Conservation (phyloP, 2,888 invertebrate genomes). For the Phaonia tiefii region DNA sequence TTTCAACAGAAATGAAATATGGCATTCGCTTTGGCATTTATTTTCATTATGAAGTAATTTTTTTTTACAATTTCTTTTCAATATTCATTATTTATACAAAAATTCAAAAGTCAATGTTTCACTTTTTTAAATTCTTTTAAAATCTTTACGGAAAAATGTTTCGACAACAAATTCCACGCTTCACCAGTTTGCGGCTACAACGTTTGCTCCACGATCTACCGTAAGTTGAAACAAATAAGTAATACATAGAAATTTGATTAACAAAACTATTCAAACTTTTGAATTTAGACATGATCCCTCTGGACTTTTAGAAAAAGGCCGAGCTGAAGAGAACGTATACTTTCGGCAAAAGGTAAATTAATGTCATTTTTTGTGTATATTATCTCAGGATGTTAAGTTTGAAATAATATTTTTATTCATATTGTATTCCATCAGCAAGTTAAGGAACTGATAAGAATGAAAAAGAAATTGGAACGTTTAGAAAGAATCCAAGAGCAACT, state of each 20-base stretch:
- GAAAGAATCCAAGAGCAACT: slow-evolving; percentile 31
- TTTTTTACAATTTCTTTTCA: too few species aligned
- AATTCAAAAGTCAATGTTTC: too few species aligned
- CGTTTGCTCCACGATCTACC: slow-evolving; percentile 7
- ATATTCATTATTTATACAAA: too few species aligned
- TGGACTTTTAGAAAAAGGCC: slow-evolving; percentile 64
- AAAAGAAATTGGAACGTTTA: slow-evolving; percentile 46
- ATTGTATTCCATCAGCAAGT: slow-evolving; percentile 67
- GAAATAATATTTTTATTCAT: not conserved
- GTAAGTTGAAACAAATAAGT: not conserved
- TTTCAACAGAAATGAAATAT: too few species aligned
- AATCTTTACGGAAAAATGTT: too few species aligned
- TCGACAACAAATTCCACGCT: not conserved
- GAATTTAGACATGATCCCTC: slow-evolving; percentile 34
- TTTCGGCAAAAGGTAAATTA: slow-evolving; percentile 69
- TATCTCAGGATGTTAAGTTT: not conserved
- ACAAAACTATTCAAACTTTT: not conserved
- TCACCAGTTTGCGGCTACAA: not conserved
- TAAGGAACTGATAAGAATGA: slow-evolving; percentile 60
- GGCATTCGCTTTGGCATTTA: too few species aligned
- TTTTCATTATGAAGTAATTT: too few species aligned
- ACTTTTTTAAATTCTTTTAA: too few species aligned
- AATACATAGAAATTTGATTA: not conserved
- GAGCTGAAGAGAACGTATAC: slow-evolving; percentile 69
- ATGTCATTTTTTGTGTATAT: not conserved